Conservation (phyloP, 2,888 invertebrate genomes). For the Chaitophorus viminalis region DNA sequence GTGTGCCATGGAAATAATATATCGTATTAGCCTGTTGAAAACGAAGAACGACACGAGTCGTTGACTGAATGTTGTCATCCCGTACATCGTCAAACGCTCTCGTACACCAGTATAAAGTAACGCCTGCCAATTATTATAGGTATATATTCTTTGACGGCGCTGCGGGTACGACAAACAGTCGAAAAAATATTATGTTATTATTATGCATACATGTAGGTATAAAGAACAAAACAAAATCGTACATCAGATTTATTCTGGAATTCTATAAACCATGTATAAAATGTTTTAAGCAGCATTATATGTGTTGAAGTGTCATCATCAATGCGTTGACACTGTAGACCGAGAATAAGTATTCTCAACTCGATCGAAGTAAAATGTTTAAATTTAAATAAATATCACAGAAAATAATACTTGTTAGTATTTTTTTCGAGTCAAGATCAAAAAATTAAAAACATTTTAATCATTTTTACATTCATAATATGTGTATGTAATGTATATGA, state of each 20-base stretch:
- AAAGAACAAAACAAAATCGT: not conserved
- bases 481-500: too few relatives aligned
- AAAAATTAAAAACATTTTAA: too few relatives aligned
- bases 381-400: too few relatives aligned
- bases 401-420: too few relatives aligned
- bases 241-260: not conserved
- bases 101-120: not conserved
- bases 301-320: not conserved
- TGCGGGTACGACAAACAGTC: not conserved
- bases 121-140: constrained; percentile 4
- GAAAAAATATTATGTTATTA: not conserved
- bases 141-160: not conserved
- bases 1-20: constrained; percentile 27
- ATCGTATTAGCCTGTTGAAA: constrained; percentile 29
- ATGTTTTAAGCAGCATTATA: not conserved
- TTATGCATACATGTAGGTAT: not conserved
- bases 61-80: constrained; percentile 38
- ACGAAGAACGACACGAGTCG: constrained; percentile 31
- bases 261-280: not conserved
- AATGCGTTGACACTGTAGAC: too few relatives aligned
- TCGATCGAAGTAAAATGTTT: too few relatives aligned
- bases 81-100: not conserved
- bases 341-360: too few relatives aligned
- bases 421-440: too few relatives aligned
- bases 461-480: too few relatives aligned